Percentiles rank a stretch among this genome's conserved stretches.
Conservation (phyloP, 2,888 invertebrate species). For the Mythimna lalbum region DNA sequence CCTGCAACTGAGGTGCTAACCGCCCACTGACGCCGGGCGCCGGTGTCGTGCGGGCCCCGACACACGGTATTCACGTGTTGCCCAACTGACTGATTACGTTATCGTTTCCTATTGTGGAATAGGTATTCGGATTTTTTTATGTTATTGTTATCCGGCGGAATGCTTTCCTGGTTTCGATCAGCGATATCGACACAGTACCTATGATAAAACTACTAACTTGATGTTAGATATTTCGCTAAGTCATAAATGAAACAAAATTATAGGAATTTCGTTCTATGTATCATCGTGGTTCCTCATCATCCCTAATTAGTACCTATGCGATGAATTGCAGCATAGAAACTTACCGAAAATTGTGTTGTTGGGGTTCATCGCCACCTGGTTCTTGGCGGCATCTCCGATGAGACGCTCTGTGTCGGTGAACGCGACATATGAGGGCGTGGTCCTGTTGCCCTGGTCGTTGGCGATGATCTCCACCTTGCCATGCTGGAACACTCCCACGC, state of each 20-base stretch:
- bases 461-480: constrained; percentile 97
- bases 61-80: constrained; percentile 29
- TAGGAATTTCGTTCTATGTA: background rate
- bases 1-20: constrained; percentile 28
- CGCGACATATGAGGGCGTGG: constrained; percentile 96
- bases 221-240: background rate
- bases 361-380: constrained; percentile 97
- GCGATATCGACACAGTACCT: background rate
- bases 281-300: background rate
- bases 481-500: constrained; percentile 98
- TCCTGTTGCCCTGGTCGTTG: constrained; percentile 97
- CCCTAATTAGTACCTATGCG: background rate
- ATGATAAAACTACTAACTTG: background rate
- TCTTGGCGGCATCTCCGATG: constrained; percentile 96
- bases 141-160: constrained; percentile 1
- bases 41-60: background rate
- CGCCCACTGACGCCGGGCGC: constrained; percentile 1
- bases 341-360: constrained; percentile 96
- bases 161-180: constrained; percentile 1
- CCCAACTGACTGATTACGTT: constrained; percentile 8
- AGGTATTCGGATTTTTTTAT: background rate
- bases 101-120: constrained; percentile 29
- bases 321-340: constrained; percentile 64
- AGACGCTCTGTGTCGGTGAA: constrained; percentile 96
- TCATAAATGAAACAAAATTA: background rate